Base-by-base conservation (phyloP, 2,113 vertebrate genomes). In the Oryzias celebensis region DNA sequence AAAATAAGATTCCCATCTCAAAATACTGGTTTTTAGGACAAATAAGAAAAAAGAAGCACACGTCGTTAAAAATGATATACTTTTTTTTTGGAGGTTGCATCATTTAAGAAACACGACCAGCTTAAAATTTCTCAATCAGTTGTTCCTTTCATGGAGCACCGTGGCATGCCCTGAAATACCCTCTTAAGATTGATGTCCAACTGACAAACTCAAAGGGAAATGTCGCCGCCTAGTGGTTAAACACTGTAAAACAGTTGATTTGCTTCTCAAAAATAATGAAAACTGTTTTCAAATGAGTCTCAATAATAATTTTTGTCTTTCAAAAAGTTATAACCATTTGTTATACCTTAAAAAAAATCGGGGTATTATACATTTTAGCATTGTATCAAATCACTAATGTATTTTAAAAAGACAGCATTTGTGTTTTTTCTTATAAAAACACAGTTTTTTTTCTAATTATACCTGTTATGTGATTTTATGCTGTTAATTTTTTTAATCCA, bases 161-260 rank as follows among this genome's bases (percentile, higher is more conserved):
- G 22, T 16, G 7, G 28, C 42, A 31, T 79, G 71, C 82, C 79
- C 79, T 74, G 59, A 26, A 71, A 78, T 82, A 71, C 66, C 77
- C 77, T 60, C 57, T 6, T 1, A 62, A 48, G 47, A 66, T 41
- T 43, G 54, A 58, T 16, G 46, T 16, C 44, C 24, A 48, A 43
- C 53, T 24, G 28, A 13, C 55, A 24, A 44, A 42, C 56, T 12
- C 14, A 48, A 17, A 4, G 24, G 31, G n/a, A 50, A 79, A 58
- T 56, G 64, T 28, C 63, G 72, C 86, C 86, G 75, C 68, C 88
- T 88, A 80, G 80, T 77, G 88, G 80, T 20, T 4, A 47, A 66
- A 1, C 18, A 1, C 13, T 50, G 44, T 12, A 70, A 71, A 45
- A 45, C 14, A 17, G 15, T 14, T 45, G 14, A 15, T 45, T 45